phyloP scores from a whole-genome alignment of 2,113 vertebrate genomes.

The Melanostigma gelatinosum region DNA sequence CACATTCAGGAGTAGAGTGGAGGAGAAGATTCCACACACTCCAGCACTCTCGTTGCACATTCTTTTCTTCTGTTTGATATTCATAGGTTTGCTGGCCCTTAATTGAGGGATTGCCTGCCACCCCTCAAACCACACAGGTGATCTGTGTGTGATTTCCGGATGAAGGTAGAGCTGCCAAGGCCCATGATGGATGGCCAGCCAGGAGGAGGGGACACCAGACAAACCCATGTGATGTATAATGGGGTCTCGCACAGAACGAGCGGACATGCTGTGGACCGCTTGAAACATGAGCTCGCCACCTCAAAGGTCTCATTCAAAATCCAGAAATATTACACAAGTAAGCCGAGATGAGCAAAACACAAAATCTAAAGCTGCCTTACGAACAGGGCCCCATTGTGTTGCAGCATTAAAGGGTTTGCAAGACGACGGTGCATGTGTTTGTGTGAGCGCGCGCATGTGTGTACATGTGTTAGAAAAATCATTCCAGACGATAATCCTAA shows the following conservation, averaged over 20 bases:
- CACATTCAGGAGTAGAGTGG: not conserved
- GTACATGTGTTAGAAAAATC: slow-evolving; percentile 38
- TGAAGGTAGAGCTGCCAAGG: slow-evolving; percentile 51
- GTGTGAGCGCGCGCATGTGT: not conserved
- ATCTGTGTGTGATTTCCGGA: slow-evolving; percentile 72
- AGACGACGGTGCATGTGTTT: slow-evolving; percentile 15
- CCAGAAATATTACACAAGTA: not conserved
- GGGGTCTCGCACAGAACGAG: not conserved
- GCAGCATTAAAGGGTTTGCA: slow-evolving; percentile 51
- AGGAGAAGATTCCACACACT: not conserved
- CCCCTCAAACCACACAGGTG: slow-evolving; percentile 61
- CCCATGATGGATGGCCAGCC: slow-evolving; percentile 67
- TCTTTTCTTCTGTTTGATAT: not conserved
- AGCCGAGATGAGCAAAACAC: not conserved
- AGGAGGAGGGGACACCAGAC: slow-evolving; percentile 39
- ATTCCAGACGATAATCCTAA: slow-evolving; percentile 56
- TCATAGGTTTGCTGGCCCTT: slow-evolving; percentile 38
- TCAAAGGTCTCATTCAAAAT: slow-evolving; percentile 17
- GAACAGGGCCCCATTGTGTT: slow-evolving; percentile 67
- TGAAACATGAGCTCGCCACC: slow-evolving; percentile 1
- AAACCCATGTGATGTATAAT: slow-evolving; percentile 44
- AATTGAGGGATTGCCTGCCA: slow-evolving; percentile 68
- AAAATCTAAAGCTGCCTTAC: slow-evolving; percentile 58
- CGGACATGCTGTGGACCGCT: not conserved
- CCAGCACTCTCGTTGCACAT: not conserved